Evolutionary conservation across 2,797 vertebrate genomes (phyloP), one percentile per base, ranked within the genome.

Genomic region (Stomatorhinus walkeri): DNA sequence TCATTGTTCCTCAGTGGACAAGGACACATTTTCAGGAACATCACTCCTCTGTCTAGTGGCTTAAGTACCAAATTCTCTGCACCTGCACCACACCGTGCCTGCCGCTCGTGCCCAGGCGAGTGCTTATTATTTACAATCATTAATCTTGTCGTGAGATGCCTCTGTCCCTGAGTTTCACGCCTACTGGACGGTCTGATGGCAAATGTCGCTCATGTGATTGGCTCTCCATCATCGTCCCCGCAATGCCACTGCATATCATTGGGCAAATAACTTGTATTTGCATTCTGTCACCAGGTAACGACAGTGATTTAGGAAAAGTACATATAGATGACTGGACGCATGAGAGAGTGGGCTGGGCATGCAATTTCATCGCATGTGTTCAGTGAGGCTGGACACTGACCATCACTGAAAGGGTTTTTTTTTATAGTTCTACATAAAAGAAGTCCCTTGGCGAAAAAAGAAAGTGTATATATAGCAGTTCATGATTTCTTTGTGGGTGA

Each of bases 401-500:
- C 89, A 91, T 90, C 88, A 91, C 87, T 90, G 90, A 93, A 89
- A 92, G 93, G 91, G 91, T 94, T 94, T 93, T 94, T 94, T 93
- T 94, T 93, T 94, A 94, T 91, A 92, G 91, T 83, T 88, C 88
- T 88, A 91, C 90, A 91, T 93, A 93, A 94, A 94, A 94, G 90
- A 81, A 90, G 48, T 86, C 59, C 76, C 90, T 91, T 92, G 91
- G 92, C 93, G 92, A 93, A 91, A 88, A 85, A 40, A 36, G 12
- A 83, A 19, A n/a, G 22, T 5, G 91, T 93, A 90, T 94, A 92
- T 93, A 92, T 89, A 91, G 92, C 92, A 92, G 90, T 92, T 92
- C 92, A 94, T 94, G 93, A 94, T 95, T 94, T 94, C 92, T 94
- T 92, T 94, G 88, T 91, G 92, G 92, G 92, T 92, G 93, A 93